Base-by-base conservation (phyloP, 2,113 vertebrate species). In the Microcebus griseorufus region DNA sequence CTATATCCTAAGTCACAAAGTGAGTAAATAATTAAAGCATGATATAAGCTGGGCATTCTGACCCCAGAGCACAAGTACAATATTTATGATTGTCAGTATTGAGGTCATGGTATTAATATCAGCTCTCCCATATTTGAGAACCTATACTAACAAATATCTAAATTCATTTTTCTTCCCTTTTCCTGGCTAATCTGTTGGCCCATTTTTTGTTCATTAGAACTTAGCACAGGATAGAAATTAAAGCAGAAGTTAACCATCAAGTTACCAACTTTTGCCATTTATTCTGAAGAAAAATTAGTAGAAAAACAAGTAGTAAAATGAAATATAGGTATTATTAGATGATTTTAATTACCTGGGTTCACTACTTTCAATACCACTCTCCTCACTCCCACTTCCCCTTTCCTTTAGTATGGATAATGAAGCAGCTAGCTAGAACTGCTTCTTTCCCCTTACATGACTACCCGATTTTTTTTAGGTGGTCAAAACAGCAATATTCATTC, bases 211-310 rank as follows among this genome's bases (percentile, higher is more conserved):
- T 91, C 37, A 25, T 82, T 90, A 78, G 29, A 51, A 79, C 48
- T 88, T 81, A 18, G 29, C 45, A 90, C 18, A 83, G n/a, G 4
- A 37, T 86, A 81, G 48, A 79, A 62, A 87, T 93, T 95, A 95
- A 79, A 62, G 53, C 88, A 81, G 14, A 97, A 94, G 32, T n/a
- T 78, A 88, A 45, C 76, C 55, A 91, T 93, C 45, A 91, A 11
- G 37, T 51, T 72, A 67, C 9, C n/a, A 5, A 65, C 16, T 91
- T 88, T 96, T 84, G 32, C 51, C 48, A 55, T 78, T 93, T 95
- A 72, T 82, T 96, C 79, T 96, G 84, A 94, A 65, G 67, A 51
- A 92, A 91, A 89, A 45, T 16, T 92, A 4, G 6, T 86, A 78
- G 42, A 76, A 82, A 94, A 92, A 87, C 60, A 39, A 6, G 76